Evolutionary conservation across 2,888 invertebrate genomes (phyloP), one percentile per base, ranked within the genome.

Genomic region (Cerceris ruficornis): DNA sequence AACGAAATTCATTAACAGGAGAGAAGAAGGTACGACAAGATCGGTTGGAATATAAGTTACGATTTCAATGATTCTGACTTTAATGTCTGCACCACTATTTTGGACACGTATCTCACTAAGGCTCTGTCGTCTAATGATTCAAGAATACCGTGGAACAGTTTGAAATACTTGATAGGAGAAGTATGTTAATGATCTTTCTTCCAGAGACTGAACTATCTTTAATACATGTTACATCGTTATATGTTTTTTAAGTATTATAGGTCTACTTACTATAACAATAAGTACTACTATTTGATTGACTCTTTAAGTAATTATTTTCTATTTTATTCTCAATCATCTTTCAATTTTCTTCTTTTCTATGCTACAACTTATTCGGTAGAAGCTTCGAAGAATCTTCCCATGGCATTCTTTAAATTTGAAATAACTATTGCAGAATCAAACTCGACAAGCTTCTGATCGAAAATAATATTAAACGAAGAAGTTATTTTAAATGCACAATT

Each of bases 31-130:
- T 98, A 98, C 92, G 98, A 97, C 88, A 98, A 98, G 93, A 96
- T 98, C 71, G 98, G 98, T 0, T 98, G 98, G 98, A 98, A 98
- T 91, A 97, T 98, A 81, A 94, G 95, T 67, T 98, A 98, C 92
- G 98, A 98, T 93, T 98, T 98, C 93, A 98, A 97, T 92, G 97
- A 98, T 92, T 96, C 97, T 0, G 98, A 98, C 92, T 98, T 98
- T 92, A 95, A 95, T 76, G 98, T 98, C 46, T 98, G 98, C 93
- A 95, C 96, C 88, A 95, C 96, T 91, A 98, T 98, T 78, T 93
- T 98, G 77, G 95, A 96, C 82, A 97, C 96, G 2, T 98, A 98
- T 92, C 93, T 98, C 68, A 96, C 95, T 15, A 96, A 97, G 84
- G 95, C 95, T 66, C 87, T 93, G 76, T 93, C 94, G 0, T 92